Evolutionary conservation across 2,888 invertebrate species (phyloP), one percentile per base, ranked within the genome.

Genomic region (Microchrysa polita): DNA sequence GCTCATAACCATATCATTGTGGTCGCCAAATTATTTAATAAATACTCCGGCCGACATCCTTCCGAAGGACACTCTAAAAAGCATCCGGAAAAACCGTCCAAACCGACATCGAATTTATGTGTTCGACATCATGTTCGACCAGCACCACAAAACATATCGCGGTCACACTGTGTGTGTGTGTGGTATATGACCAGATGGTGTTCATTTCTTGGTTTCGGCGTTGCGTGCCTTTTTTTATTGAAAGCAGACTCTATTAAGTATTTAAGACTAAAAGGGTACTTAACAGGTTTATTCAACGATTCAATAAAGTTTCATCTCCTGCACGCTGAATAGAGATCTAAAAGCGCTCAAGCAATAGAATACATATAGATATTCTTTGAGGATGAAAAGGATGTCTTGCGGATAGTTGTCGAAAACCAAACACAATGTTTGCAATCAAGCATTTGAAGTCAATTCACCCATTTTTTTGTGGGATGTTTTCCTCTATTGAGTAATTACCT

Each of bases 121-220:
- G 77, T 78, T 75, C 76, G 75, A 78, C 79, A 79, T 77, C 77
- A 74, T 79, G 79, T 78, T 75, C 74, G 71, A 74, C 73, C 73
- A 73, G 75, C 53, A 76, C 79, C 79, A 77, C 78, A 79, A 65
- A 65, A 79, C 76, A 78, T 76, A 42, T 65, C 65, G 57, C 76
- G 75, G 78, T 78, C 77, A 77, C 77, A 52, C 72, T 77, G 74
- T 75, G 78, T 75, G 69, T n/a, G n/a, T n/a, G 75, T 75, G 69
- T 74, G 72, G 52, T 72, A 52, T 60, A 9, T 12, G 53, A 20
- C 61, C 61, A 72, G n/a, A 72, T 69, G 69, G 9, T 40, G 34
- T 10, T 4, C 75, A 73, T 73, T 76, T 77, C 65, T 48, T 65
- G 23, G 34, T 65, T 65, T 44, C 16, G 9, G 20, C 12, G 16